Base-by-base conservation (phyloP, 2,797 vertebrate species). In the Anguilla marmorata region DNA sequence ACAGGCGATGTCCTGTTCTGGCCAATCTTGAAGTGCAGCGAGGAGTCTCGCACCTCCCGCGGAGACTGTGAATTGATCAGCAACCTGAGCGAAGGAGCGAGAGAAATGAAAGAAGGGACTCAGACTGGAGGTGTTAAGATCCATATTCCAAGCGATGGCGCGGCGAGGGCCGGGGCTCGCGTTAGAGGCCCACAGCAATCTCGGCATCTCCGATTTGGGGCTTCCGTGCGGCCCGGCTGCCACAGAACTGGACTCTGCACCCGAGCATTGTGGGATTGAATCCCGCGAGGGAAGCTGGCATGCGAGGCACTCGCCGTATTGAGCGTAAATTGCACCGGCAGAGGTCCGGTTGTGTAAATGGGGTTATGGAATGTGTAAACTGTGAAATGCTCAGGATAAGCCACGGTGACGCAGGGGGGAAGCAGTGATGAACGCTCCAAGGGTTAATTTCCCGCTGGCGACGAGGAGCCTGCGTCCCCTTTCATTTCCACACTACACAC, bases 101-200 rank as follows among this genome's bases (percentile, higher is more conserved):
- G 69, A 87, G 82, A 88, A 24, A 5, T 86, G 63, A 88, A 88
- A 89, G 88, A 74, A 90, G 89, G 83, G 52, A 82, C 45, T 74
- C 90, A 86, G 89, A 91, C 92, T 89, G 88, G 87, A 95, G 91
- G 95, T 94, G 96, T 95, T 95, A 94, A 92, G 91, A 93, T 91
- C 94, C 91, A 93, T 95, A 94, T 95, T 93, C 92, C 91, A 90
- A 93, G 93, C 91, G 94, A 93, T 93, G 92, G 94, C 91, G 90
- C 91, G 92, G 72, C 92, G 89, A 91, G 89, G 3, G 60, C 14
- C 88, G n/a, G 37, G n/a, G 83, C 6, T 7, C 50, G 12, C 19
- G 21, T 16, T n/a, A 16, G 7, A 50, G 45, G 45, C 45, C n/a
- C 41, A 21, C 37, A 41, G 33, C 58, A 41, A 45, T 66, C 58